Base-by-base conservation (phyloP, 1,140 invertebrate species). In the Holcopasites calliopsidis region DNA sequence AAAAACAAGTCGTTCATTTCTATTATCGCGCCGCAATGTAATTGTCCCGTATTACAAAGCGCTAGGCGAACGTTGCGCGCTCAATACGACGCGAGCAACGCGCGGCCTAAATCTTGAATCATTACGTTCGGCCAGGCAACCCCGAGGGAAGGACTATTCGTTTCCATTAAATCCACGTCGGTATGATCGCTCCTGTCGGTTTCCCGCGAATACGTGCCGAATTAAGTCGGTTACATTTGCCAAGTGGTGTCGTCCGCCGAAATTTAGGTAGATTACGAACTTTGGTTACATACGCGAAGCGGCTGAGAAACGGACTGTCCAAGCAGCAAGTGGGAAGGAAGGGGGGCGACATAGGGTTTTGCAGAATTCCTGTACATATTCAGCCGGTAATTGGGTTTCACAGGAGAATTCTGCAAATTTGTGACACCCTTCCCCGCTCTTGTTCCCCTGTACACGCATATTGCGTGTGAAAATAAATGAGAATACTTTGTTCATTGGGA, bases 201-300 rank as follows among this genome's bases (percentile, higher is more conserved):
- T 71, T 28, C 60, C 50, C 28, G 28, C 1, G 69, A 35, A 62
- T 82, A 75, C 28, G 40, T 31, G 6, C 7, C 66, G 62, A 83
- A 83, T 83, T 79, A 83, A 82, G 72, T 79, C 49, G 69, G n/a
- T n/a, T n/a, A 47, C 44, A 47, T n/a, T 3, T 47, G n/a, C 5
- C 44, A 47, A n/a, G 11, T 47, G 44, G 13, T 47, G n/a, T n/a
- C n/a, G 35, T 33, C 47, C 26, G 31, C 62, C 18, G 40, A 71
- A 83, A 83, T 83, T 83, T 75, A 52, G 40, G 42, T 16, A 70
- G 79, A 83, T 83, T 74, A 82, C 81, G 42, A 83, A 83, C 57
- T 83, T 82, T 77, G 33, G 74, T 81, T 77, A 72, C 79, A 69
- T 26, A 44, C 47, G 28, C 18, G 44, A 35, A 50, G 26, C 31